Conservation (phyloP, 2,888 invertebrate species). For the Bembecia ichneumoniformis region DNA sequence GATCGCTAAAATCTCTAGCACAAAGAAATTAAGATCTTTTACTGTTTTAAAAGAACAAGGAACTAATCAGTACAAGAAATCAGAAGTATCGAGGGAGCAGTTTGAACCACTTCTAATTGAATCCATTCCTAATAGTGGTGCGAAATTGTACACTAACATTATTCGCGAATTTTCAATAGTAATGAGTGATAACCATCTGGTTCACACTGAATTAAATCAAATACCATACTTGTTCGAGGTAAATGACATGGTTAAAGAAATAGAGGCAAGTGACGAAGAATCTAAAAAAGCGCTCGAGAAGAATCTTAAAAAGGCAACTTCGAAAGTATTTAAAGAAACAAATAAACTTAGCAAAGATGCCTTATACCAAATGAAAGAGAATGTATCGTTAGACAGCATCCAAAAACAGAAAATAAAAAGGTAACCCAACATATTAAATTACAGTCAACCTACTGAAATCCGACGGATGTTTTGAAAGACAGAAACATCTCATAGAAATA, state of each 20-base stretch:
- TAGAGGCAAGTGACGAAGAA: constrained; percentile 29
- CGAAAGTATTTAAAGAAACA: constrained; percentile 27
- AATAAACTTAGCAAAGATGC: constrained; percentile 33
- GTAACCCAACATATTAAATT: constrained; percentile 16
- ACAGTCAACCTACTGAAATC: too few species aligned
- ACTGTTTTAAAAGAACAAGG: not conserved
- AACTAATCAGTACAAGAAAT: not conserved
- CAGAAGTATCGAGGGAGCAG: not conserved
- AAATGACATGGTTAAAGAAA: constrained; percentile 33
- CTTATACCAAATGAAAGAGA: constrained; percentile 25
- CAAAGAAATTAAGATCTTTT: constrained; percentile 14
- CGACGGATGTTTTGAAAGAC: too few species aligned
- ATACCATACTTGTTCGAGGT: constrained; percentile 37
- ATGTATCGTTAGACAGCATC: constrained; percentile 18
- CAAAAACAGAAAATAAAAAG: constrained; percentile 26
- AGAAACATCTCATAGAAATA: too few species aligned
- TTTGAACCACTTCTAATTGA: not conserved
- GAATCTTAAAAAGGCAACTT: constrained; percentile 21
- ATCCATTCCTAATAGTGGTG: not conserved
- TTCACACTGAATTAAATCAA: constrained; percentile 10
- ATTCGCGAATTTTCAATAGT: constrained; percentile 26
- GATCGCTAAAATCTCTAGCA: constrained; percentile 13
- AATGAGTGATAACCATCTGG: constrained; percentile 20
- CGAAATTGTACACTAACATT: constrained; percentile 9
- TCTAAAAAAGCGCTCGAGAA: constrained; percentile 30